Conservation (phyloP, 2,888 invertebrate genomes). For the Chromoteleia sp. region DNA sequence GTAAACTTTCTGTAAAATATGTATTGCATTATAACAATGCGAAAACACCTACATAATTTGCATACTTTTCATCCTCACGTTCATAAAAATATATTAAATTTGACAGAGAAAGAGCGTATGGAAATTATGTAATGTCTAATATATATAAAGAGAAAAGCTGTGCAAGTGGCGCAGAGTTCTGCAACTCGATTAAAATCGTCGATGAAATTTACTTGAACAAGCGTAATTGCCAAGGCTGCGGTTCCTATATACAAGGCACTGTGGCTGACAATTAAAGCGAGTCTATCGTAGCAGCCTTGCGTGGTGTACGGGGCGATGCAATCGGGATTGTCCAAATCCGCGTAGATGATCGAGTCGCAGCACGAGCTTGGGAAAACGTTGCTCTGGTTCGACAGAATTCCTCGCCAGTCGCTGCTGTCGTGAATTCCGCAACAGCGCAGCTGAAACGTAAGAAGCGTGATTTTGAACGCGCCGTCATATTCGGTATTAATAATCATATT, state of each 20-base stretch:
- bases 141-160: no score
- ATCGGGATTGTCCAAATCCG: conserved; percentile 43
- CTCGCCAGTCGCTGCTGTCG: conserved; percentile 83
- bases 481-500: no score
- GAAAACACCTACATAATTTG: no score
- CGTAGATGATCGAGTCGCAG: conserved; percentile 66
- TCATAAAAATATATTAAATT: no score
- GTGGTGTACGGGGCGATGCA: conserved; percentile 65
- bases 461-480: no score
- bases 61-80: no score
- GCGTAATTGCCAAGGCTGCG: conserved; percentile 91
- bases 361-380: conserved; percentile 87
- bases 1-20: no score
- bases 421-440: conserved; percentile 84
- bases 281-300: conserved; percentile 87
- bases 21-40: no score
- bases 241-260: conserved; percentile 90
- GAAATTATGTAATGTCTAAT: no score
- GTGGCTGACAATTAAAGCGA: conserved; percentile 88
- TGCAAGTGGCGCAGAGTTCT: no score
- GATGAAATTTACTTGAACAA: conserved; percentile 89
- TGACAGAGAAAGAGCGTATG: no score
- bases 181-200: no score
- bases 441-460: conserved; percentile 74
- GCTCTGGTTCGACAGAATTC: background rate